Base-by-base conservation (phyloP, 2,113 vertebrate genomes). In the Macquaria ambigua region DNA sequence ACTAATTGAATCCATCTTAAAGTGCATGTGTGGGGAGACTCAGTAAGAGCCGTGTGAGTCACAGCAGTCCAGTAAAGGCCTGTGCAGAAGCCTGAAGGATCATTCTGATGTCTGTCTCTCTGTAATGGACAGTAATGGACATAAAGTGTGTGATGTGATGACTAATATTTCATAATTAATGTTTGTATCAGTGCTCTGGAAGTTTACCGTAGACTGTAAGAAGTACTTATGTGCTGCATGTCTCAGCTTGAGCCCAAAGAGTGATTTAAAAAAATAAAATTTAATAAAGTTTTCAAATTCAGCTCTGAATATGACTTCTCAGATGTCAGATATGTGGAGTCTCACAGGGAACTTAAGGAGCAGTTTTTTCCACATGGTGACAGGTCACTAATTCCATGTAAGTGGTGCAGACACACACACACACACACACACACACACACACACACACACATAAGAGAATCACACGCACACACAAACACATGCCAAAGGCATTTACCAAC, bases 401-500 rank as follows among this genome's bases (percentile, higher is more conserved):
- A 90, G 76, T 74, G 56, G 62, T 68, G 52, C 77, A 71, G 37
- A 67, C 78, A 70, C 79, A 61, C 58, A 83, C 43, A 84, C 70
- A 67, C 39, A 28, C 75, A 50, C 72, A 50, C 72, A 81, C 46
- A n/a, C 68, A 77, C 70, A 77, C 81, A 75, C 74, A 89, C 67
- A 85, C 80, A 74, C 55, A 81, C n/a, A n/a, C n/a, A n/a, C n/a
- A n/a, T n/a, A n/a, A n/a, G 58, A 75, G 18, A n/a, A 67, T 85
- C 59, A 50, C 72, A 81, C 46, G 28, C 68, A 77, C 70, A 77
- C 81, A 75, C 74, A 89, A 70, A 85, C 80, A 74, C 55, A 81
- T 74, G 78, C 85, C 64, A 87, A 87, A 90, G 55, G 74, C 85
- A 89, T 90, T 89, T 87, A 90, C 81, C 70, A 87, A 74, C 75